Conservation (phyloP, 1,140 invertebrate species). For the Drosophila kohkoa region DNA sequence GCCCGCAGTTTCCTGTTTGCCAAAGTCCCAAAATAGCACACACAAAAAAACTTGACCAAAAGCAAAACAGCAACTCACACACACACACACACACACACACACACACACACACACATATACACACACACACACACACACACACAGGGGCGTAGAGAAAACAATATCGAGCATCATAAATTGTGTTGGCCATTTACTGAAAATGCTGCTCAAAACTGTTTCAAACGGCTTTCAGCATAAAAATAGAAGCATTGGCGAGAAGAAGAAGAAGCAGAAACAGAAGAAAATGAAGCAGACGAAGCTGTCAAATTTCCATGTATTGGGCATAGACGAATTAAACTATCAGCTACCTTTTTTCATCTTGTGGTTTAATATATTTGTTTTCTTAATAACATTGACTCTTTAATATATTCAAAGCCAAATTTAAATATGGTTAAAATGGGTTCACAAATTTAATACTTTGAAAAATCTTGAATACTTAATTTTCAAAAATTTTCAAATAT, state of each 20-base stretch:
- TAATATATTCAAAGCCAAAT: too few relatives aligned
- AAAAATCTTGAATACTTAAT: too few relatives aligned
- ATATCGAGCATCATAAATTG: conserved; percentile 47
- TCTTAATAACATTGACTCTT: too few relatives aligned
- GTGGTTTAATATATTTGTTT: too few relatives aligned
- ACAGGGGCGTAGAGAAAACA: conserved; percentile 15
- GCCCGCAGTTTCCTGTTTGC: conserved; percentile 67
- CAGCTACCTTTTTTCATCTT: background rate
- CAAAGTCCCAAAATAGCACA: conserved; percentile 64
- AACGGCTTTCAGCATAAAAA: conserved; percentile 43
- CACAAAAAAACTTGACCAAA: conserved; percentile 55
- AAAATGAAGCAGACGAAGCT: background rate
- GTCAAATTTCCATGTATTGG: background rate
- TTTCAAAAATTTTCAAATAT: too few relatives aligned
- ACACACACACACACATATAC: conserved; percentile 18
- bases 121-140: background rate
- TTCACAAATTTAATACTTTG: too few relatives aligned
- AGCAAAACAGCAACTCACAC: conserved; percentile 39
- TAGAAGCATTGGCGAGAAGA: conserved; percentile 39
- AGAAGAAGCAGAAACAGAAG: conserved; percentile 6
- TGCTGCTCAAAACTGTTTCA: conserved; percentile 42
- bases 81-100: background rate
- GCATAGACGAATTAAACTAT: conserved; percentile 53
- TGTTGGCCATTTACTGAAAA: conserved; percentile 50
- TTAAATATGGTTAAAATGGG: too few relatives aligned